Conservation (phyloP, 2,888 invertebrate genomes). For the Meiosimyza decipiens region DNA sequence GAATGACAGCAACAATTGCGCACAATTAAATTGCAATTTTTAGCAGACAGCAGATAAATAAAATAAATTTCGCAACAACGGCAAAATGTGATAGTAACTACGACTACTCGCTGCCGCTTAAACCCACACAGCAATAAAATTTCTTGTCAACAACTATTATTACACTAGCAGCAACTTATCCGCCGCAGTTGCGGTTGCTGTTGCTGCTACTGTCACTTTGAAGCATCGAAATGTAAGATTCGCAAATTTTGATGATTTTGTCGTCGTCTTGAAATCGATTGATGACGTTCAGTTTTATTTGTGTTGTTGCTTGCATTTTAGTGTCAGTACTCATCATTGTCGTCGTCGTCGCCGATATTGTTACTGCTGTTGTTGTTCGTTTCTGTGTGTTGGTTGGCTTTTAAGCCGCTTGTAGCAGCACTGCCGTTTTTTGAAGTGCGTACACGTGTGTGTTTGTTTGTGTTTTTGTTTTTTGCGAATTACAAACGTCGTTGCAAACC, state of each 20-base stretch:
- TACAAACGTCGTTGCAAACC: not conserved
- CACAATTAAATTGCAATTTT: not conserved
- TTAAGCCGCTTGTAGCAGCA: not conserved
- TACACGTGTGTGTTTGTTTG: slow-evolving; percentile 7
- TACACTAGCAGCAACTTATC: not conserved
- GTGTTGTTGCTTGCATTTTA: not conserved
- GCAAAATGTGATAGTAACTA: not conserved
- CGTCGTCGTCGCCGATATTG: not conserved
- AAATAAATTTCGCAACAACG: not conserved
- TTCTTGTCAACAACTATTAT: slow-evolving; percentile 6
- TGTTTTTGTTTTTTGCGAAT: slow-evolving; percentile 10
- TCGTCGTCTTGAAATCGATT: slow-evolving; percentile 8
- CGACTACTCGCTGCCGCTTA: not conserved
- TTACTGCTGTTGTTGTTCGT: too few relatives aligned
- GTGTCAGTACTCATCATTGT: not conserved
- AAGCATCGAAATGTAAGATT: too few relatives aligned
- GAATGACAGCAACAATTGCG: slow-evolving; percentile 18
- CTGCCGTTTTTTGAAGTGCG: not conserved
- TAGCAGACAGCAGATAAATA: not conserved
- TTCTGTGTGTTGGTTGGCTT: not conserved
- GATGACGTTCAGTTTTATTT: slow-evolving; percentile 4
- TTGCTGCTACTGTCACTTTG: not conserved
- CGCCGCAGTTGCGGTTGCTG: not conserved
- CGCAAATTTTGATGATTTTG: not conserved
- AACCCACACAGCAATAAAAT: slow-evolving; percentile 1